Conservation (phyloP, 2,888 invertebrate species). For the Ametastegia equiseti region DNA sequence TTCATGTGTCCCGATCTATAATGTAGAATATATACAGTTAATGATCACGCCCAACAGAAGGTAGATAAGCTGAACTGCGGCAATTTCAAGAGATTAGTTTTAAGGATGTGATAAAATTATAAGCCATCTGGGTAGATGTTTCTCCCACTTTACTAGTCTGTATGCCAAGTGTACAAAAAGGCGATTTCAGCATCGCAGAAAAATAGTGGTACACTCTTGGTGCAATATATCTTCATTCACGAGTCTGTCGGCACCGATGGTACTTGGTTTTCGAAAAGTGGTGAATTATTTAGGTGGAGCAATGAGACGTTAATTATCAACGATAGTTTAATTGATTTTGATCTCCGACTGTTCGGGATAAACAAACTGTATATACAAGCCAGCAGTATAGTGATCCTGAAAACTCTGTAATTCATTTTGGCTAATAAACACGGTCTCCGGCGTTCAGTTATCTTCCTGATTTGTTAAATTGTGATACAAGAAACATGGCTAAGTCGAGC, state of each 20-base stretch:
- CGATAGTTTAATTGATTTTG: no score
- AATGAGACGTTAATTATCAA: no score
- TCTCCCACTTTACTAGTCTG: neutral
- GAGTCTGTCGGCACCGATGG: no score
- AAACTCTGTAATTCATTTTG: no score
- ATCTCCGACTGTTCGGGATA: neutral
- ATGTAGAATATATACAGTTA: neutral
- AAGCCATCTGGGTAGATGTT: neutral
- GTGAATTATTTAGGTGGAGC: no score
- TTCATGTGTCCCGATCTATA: neutral
- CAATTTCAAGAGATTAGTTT: neutral
- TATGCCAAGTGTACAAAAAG: neutral
- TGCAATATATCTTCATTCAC: no score
- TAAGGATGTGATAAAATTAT: neutral
- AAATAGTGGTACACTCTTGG: neutral
- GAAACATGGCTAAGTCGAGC: neutral
- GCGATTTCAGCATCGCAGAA: neutral
- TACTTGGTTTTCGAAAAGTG: no score
- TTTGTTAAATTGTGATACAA: neutral
- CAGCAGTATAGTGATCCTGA: neutral
- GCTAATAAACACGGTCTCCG: neutral
- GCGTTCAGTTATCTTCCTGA: neutral
- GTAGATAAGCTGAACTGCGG: neutral
- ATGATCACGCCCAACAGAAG: no score
- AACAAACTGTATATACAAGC: no score